phyloP scores from a whole-genome alignment of 1,140 invertebrate genomes.

The Macrosteles quadrilineatus region DNA sequence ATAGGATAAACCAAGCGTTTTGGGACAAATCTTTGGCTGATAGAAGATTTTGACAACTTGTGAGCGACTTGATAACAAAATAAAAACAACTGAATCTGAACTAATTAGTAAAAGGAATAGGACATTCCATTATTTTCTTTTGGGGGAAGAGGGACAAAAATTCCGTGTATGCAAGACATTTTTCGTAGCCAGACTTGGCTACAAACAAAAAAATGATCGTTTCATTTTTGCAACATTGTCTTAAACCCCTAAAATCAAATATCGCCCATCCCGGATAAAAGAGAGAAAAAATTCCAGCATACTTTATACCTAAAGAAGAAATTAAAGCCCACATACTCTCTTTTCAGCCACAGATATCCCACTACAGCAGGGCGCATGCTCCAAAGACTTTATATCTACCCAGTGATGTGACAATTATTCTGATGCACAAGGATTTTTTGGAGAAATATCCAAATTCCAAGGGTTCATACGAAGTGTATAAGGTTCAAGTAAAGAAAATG shows the following conservation, averaged over 20 bases:
- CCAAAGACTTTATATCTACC: slow-evolving; percentile 36
- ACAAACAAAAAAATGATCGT: slow-evolving; percentile 15
- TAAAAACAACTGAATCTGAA: background rate
- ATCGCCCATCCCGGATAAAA: slow-evolving; percentile 7
- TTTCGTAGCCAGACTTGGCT: slow-evolving; percentile 25
- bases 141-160: background rate
- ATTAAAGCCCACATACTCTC: slow-evolving; percentile 32
- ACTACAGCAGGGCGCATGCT: slow-evolving; percentile 38
- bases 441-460: slow-evolving; percentile 30
- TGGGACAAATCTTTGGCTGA: background rate
- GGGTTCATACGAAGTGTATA: slow-evolving; percentile 36
- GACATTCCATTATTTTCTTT: slow-evolving; percentile 17
- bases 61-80: background rate
- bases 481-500: slow-evolving; percentile 28
- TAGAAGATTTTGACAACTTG: background rate
- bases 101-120: slow-evolving; percentile 4
- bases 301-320: background rate
- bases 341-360: slow-evolving; percentile 37
- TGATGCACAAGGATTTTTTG: slow-evolving; percentile 38
- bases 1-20: slow-evolving; percentile 16
- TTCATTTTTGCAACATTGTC: slow-evolving; percentile 23
- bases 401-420: slow-evolving; percentile 35
- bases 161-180: slow-evolving; percentile 29
- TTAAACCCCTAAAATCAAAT: no score
- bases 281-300: slow-evolving; percentile 21